A percentile compares a stretch with the other conserved stretches of the same genome.
These are phyloP conservation scores for Tauraco hartlaubi DNA, from an alignment of 2,797 vertebrate genomes.

Conservation along the genomic window DNA sequence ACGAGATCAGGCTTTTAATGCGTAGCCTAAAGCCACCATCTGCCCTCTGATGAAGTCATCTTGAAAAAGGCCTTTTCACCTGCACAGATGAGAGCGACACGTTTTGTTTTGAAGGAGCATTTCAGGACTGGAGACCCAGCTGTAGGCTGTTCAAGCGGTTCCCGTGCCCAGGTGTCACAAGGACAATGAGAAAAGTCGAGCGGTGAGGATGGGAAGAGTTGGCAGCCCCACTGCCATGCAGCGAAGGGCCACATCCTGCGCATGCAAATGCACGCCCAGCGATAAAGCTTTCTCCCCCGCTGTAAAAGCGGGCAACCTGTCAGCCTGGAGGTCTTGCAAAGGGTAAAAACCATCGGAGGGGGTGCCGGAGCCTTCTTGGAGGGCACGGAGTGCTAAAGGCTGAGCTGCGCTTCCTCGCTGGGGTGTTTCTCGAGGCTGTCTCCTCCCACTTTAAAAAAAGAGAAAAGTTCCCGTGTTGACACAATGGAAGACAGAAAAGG, in stretches of 20 bases:
- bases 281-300: background rate
- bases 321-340: background rate
- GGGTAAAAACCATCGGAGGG: background rate
- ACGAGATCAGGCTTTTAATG: background rate
- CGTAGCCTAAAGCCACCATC: background rate
- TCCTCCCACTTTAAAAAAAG: background rate
- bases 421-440: background rate
- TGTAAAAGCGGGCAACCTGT: background rate
- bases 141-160: background rate
- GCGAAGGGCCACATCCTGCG: background rate
- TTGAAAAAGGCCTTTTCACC: conserved; percentile 33
- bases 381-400: background rate
- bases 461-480: background rate
- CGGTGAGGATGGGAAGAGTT: background rate
- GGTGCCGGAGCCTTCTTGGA: background rate
- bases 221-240: background rate
- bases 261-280: background rate
- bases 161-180: background rate
- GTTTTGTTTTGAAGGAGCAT: background rate
- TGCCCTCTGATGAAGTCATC: conserved; percentile 11
- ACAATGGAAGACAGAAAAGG: conserved; percentile 48
- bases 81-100: background rate
- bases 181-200: background rate
- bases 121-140: background rate
- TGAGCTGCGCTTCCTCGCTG: background rate